These are phyloP conservation scores for Oscheius sp. DNA, from an alignment of 2,888 invertebrate genomes.

Conservation along the genomic window DNA sequence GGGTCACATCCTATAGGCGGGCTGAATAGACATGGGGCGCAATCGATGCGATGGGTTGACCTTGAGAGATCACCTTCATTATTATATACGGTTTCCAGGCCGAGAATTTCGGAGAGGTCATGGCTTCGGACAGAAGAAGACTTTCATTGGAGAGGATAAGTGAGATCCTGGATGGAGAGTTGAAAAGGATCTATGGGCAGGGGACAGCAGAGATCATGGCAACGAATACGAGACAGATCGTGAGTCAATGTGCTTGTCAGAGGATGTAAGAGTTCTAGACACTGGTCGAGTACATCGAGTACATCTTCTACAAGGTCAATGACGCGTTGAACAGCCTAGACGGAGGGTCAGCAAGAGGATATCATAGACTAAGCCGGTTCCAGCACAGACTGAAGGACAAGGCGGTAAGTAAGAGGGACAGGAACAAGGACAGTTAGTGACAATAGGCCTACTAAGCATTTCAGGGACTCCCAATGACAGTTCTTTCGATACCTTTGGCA, in stretches of 20 bases:
- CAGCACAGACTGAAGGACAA: conserved; percentile 61
- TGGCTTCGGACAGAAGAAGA: conserved; percentile 51
- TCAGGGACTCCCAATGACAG: conserved; percentile 59
- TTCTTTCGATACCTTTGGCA: conserved; percentile 54
- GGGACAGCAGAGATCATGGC: conserved; percentile 55
- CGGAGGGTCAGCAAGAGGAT: conserved; percentile 48
- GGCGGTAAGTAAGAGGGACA: conserved; percentile 39
- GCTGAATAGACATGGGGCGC: neutral
- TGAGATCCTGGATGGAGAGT: conserved; percentile 46
- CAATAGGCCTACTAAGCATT: neutral
- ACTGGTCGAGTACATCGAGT: conserved; percentile 60
- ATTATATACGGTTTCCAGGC: conserved; percentile 47
- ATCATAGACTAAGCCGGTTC: conserved; percentile 53
- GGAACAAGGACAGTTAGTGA: too few species aligned
- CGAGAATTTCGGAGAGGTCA: conserved; percentile 61
- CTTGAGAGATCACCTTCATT: conserved; percentile 8
- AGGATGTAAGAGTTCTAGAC: conserved; percentile 43
- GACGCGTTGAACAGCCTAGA: conserved; percentile 55
- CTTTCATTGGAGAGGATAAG: conserved; percentile 48
- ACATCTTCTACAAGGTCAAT: conserved; percentile 58
- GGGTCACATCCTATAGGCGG: neutral
- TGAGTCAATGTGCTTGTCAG: conserved; percentile 7
- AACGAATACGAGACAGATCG: conserved; percentile 53
- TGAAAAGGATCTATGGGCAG: conserved; percentile 52
- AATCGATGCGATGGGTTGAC: conserved; percentile 11